Evolutionary conservation across 2,113 vertebrate genomes (phyloP).

Genomic region (Stigmatopora argus): DNA sequence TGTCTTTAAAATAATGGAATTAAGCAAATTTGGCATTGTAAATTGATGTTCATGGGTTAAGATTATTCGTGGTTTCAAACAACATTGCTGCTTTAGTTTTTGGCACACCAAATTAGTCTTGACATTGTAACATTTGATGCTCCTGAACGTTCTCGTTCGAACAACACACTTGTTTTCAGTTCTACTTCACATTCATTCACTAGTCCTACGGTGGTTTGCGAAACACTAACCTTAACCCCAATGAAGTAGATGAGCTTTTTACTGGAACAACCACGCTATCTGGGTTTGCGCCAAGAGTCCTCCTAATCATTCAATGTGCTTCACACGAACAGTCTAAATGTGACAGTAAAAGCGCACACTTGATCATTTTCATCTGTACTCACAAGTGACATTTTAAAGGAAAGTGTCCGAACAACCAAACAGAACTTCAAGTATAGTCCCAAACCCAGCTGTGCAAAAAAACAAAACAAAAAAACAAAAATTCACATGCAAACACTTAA

Average conservation of each 20-base stretch:
- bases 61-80: conserved; percentile 23
- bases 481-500: neutral
- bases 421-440: neutral
- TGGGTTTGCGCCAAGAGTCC: conserved; percentile 16
- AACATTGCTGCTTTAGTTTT: conserved; percentile 18
- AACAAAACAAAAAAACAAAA: neutral
- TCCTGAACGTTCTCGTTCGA: conserved; percentile 40
- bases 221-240: conserved; percentile 40
- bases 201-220: conserved; percentile 45
- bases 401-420: neutral
- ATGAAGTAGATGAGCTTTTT: conserved; percentile 49
- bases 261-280: conserved; percentile 54
- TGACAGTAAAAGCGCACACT: conserved; percentile 2
- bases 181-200: conserved; percentile 16
- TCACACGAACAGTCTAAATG: conserved; percentile 30
- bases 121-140: conserved; percentile 8
- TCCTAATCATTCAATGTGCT: conserved; percentile 31
- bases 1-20: conserved; percentile 46
- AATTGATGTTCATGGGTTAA: conserved; percentile 18
- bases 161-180: conserved; percentile 11
- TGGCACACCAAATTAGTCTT: conserved; percentile 24
- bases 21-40: conserved; percentile 66
- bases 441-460: neutral
- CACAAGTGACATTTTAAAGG: neutral
- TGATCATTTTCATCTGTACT: neutral